These are phyloP conservation scores for Saguinus midas DNA, from an alignment of 2,113 vertebrate species.

Conservation along the genomic window DNA sequence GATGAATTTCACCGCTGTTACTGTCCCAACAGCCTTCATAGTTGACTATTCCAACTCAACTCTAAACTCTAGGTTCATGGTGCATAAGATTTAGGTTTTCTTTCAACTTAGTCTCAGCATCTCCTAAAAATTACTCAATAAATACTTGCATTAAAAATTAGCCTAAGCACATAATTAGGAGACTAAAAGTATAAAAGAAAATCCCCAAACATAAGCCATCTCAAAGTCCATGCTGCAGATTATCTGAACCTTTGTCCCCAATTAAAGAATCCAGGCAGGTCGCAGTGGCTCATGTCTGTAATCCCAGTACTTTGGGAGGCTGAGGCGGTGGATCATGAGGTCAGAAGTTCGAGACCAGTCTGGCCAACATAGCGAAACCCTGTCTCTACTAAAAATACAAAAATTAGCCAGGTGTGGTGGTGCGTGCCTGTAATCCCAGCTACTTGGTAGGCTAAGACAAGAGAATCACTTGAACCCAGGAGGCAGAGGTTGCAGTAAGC, in stretches of 20 bases:
- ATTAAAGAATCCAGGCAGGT: background rate
- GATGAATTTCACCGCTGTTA: background rate
- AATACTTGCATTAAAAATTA: background rate
- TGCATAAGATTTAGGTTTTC: background rate
- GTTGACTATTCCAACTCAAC: slow-evolving; percentile 27
- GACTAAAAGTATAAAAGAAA: background rate
- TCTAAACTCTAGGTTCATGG: background rate
- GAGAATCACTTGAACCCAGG: too few species aligned
- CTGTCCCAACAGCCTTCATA: background rate
- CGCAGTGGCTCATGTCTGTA: too few species aligned
- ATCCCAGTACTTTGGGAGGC: too few species aligned
- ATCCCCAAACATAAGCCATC: background rate
- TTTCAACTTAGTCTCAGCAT: slow-evolving; percentile 3
- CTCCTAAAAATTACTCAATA: background rate
- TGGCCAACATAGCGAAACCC: too few species aligned
- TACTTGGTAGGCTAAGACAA: too few species aligned
- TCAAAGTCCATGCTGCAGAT: background rate
- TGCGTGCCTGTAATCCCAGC: too few species aligned
- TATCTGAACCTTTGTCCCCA: background rate
- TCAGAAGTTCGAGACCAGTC: too few species aligned
- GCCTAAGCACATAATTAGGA: background rate
- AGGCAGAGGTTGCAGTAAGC: too few species aligned
- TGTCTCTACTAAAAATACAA: too few species aligned
- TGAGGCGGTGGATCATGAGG: too few species aligned
- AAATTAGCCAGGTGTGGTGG: too few species aligned